phyloP scores from a whole-genome alignment of 2,797 vertebrate genomes.

The Pangasius djambal region DNA sequence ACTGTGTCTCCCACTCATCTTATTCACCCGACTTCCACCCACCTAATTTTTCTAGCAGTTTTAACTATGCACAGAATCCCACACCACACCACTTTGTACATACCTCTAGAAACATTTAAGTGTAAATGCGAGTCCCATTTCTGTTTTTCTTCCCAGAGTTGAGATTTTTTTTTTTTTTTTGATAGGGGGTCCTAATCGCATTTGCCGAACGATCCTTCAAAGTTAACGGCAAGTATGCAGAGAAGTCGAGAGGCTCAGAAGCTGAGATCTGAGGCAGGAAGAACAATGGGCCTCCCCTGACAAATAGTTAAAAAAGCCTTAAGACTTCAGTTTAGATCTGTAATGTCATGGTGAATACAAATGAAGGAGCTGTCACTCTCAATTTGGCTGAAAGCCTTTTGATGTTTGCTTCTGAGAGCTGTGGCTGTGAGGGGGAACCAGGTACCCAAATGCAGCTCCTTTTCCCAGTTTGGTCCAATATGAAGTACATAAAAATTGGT shows the following conservation, averaged over 20 bases:
- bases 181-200: conserved; percentile 54
- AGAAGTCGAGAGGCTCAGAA: conserved; percentile 77
- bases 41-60: background rate
- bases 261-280: conserved; percentile 72
- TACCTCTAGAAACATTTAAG: conserved; percentile 37
- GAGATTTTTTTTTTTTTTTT: conserved; percentile 44
- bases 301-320: conserved; percentile 77
- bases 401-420: conserved; percentile 69
- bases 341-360: conserved; percentile 73
- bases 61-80: background rate
- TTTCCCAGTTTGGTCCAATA: conserved; percentile 45
- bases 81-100: conserved; percentile 27
- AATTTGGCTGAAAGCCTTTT: conserved; percentile 71
- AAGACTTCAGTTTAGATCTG: conserved; percentile 74
- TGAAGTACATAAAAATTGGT: conserved; percentile 38
- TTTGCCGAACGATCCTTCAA: conserved; percentile 64
- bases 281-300: conserved; percentile 75
- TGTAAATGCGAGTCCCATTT: conserved; percentile 43
- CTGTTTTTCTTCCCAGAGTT: conserved; percentile 43
- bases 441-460: conserved; percentile 51
- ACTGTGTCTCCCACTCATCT: background rate
- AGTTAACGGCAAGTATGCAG: conserved; percentile 64
- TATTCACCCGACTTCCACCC: background rate
- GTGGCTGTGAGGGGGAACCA: conserved; percentile 55
- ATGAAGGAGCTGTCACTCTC: conserved; percentile 72